These are phyloP conservation scores for Neoaliturus tenellus DNA, from an alignment of 2,888 invertebrate species.

Conservation along the genomic window DNA sequence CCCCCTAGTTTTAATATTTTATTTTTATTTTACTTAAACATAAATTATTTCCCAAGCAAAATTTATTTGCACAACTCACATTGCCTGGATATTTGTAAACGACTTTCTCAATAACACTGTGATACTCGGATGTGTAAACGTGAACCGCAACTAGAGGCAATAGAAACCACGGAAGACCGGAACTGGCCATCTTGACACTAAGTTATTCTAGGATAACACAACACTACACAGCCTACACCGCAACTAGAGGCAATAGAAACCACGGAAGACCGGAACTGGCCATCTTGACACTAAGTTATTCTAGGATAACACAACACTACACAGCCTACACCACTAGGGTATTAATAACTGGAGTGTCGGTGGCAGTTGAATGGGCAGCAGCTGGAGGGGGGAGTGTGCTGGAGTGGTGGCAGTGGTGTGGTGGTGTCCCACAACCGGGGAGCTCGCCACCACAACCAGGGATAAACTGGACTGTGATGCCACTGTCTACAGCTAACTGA, in stretches of 20 bases:
- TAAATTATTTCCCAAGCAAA: too few species aligned
- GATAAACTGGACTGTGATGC: too few species aligned
- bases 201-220: slow-evolving; percentile 1
- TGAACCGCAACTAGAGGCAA: neutral
- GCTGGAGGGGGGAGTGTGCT: neutral
- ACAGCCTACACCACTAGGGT: neutral
- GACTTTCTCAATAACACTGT: slow-evolving; percentile 61
- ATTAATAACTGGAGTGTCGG: slow-evolving; percentile 33
- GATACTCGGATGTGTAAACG: neutral
- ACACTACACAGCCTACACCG: neutral
- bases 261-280: neutral
- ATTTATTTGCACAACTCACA: too few species aligned
- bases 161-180: neutral
- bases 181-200: slow-evolving; percentile 17
- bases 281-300: slow-evolving; percentile 22
- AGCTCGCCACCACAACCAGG: too few species aligned
- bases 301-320: neutral
- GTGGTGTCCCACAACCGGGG: too few species aligned
- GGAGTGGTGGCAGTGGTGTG: neutral
- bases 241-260: neutral
- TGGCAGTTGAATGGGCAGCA: neutral
- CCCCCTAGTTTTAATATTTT: too few species aligned
- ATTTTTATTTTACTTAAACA: too few species aligned
- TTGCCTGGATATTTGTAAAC: slow-evolving; percentile 63
- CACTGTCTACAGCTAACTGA: too few species aligned